Conservation (phyloP, 2,888 invertebrate genomes). For the Oscheius sp. region DNA sequence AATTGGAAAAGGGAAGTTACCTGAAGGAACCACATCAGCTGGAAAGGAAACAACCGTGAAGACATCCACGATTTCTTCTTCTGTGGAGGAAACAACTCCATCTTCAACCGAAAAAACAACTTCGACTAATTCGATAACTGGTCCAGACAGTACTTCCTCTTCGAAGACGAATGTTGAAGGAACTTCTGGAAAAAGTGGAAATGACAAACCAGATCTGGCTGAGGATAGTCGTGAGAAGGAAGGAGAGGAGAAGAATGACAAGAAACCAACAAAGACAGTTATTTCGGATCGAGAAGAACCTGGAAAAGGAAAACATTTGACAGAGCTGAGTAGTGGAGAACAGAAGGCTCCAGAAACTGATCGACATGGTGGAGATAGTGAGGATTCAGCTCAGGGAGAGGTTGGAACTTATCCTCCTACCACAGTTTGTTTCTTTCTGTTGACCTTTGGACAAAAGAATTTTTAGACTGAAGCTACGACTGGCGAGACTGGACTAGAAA, state of each 20-base stretch:
- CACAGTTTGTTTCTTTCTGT: not conserved
- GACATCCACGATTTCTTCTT: too few relatives aligned
- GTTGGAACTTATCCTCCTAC: not conserved
- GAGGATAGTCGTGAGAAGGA: slow-evolving; percentile 2
- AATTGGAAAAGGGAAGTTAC: not conserved
- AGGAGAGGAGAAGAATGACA: not conserved
- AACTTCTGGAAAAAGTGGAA: slow-evolving; percentile 1
- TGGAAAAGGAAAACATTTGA: not conserved
- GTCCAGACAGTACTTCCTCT: not conserved
- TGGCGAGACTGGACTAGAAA: slow-evolving; percentile 22
- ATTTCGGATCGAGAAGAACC: not conserved
- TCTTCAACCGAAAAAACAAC: not conserved
- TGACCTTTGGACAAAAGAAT: not conserved
- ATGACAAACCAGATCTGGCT: slow-evolving; percentile 4
- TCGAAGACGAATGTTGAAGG: not conserved
- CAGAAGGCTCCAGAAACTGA: slow-evolving; percentile 1
- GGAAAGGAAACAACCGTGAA: too few relatives aligned
- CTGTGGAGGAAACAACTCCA: not conserved
- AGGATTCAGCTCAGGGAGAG: not conserved
- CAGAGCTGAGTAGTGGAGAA: not conserved
- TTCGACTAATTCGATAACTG: not conserved
- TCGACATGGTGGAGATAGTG: not conserved
- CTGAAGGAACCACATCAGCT: too few relatives aligned
- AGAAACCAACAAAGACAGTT: not conserved
- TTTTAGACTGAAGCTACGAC: slow-evolving; percentile 8